Base-by-base conservation (phyloP, 2,888 invertebrate genomes). In the Autographa pulchrina region DNA sequence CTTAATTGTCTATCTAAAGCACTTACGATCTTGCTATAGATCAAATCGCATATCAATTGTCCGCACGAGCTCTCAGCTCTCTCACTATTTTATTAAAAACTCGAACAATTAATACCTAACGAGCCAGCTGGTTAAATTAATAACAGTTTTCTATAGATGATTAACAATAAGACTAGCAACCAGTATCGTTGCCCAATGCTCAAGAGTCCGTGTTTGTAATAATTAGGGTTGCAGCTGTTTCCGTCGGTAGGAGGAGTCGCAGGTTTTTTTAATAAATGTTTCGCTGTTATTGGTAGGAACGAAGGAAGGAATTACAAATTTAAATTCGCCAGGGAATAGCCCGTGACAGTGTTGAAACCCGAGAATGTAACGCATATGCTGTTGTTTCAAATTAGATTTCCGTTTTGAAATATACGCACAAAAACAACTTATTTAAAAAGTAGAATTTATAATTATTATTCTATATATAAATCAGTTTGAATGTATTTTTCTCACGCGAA, bases 181-280 rank as follows among this genome's bases (percentile, higher is more conserved):
- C 80, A 84, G 81, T 84, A 85, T 86, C 81, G 58, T 76, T 89
- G 88, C 88, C 89, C 91, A 91, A 92, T 92, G 92, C 90, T 90
- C 90, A 91, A 88, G 90, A 90, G 85, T 85, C 90, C 91, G 87
- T 91, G 92, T 92, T 93, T 91, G 92, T 94, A 94, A 95, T 95
- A 93, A 95, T 92, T 92, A 91, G 88, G 86, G 88, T 84, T 91
- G 95, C 96, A 96, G 95, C 96, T 96, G 96, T 90, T 95, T 96
- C 96, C 96, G 94, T 88, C 86, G 89, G 88, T 90, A 90, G 95
- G 95, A 87, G 95, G 92, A 91, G 94, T 88, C 86, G 71, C 69
- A 77, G 78, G 82, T 91, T 93, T 93, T 94, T 94, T 93, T 87
- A 91, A 92, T 89, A 89, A 92, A 92, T 90, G 91, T 92, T 90